These are phyloP conservation scores for Argyresthia goedartella DNA, from an alignment of 2,888 invertebrate genomes.

Conservation along the genomic window DNA sequence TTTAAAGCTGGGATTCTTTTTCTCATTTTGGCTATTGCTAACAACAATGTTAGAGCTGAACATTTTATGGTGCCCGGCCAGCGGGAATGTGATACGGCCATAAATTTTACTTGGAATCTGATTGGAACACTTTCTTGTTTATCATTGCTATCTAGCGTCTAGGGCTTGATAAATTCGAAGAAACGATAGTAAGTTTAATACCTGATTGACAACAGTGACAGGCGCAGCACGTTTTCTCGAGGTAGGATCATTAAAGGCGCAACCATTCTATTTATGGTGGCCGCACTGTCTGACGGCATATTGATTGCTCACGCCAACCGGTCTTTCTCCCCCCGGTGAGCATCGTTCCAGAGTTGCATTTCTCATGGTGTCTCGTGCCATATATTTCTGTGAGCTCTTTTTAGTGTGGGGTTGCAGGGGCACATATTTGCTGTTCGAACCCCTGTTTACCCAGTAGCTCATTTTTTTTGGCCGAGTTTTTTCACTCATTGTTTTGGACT, in stretches of 20 bases:
- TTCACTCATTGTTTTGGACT: no score
- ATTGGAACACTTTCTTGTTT: background rate
- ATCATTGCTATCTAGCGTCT: background rate
- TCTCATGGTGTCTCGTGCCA: no score
- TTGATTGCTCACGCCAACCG: slow-evolving; percentile 42
- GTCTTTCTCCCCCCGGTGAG: slow-evolving; percentile 13
- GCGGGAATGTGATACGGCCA: no score
- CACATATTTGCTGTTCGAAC: no score
- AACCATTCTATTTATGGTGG: slow-evolving; percentile 56
- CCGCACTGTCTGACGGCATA: slow-evolving; percentile 45
- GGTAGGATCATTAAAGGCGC: slow-evolving; percentile 43
- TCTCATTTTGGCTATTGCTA: background rate
- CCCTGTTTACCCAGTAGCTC: no score
- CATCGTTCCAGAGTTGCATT: no score
- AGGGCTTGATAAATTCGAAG: slow-evolving; percentile 1
- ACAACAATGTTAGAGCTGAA: background rate
- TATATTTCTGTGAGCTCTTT: no score
- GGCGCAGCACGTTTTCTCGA: slow-evolving; percentile 39
- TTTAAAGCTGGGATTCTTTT: no score
- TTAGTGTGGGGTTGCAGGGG: no score
- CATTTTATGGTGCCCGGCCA: background rate
- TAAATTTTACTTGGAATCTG: no score
- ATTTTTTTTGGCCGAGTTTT: no score
- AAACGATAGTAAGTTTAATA: slow-evolving; percentile 10
- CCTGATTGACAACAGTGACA: slow-evolving; percentile 52